These are phyloP conservation scores for Manis javanica DNA, from an alignment of 2,797 vertebrate genomes.

Conservation along the genomic window DNA sequence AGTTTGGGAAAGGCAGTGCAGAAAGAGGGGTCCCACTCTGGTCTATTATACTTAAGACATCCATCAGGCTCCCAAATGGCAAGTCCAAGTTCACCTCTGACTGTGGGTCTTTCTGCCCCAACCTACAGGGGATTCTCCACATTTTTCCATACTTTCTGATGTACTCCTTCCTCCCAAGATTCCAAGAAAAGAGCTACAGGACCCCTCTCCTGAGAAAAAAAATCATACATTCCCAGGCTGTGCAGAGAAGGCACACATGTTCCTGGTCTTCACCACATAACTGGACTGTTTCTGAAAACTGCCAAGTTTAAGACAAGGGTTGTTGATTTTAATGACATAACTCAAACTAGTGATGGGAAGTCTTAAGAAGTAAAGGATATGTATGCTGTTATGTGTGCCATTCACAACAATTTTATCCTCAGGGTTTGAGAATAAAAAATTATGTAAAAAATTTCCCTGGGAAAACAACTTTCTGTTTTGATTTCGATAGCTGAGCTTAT, in stretches of 20 bases:
- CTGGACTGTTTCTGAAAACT: not conserved
- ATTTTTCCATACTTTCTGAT: not conserved
- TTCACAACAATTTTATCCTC: not conserved
- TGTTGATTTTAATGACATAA: not conserved
- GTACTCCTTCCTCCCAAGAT: not conserved
- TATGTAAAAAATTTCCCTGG: not conserved
- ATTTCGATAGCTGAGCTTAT: not conserved
- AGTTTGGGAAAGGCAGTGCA: not conserved
- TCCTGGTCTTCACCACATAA: not conserved
- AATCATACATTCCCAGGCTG: not conserved
- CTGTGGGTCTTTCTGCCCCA: not conserved
- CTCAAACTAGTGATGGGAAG: not conserved
- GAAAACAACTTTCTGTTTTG: not conserved
- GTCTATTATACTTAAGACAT: not conserved
- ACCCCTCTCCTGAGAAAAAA: not conserved
- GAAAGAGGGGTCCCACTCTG: not conserved
- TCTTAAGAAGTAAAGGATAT: not conserved
- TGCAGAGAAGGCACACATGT: not conserved
- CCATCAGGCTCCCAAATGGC: not conserved
- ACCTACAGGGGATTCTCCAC: not conserved
- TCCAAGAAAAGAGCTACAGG: not conserved
- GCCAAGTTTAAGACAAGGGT: not conserved
- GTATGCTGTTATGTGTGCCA: accelerated
- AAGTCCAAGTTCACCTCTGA: not conserved
- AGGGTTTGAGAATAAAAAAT: not conserved